Evolutionary conservation across 2,113 vertebrate genomes (phyloP).

Genomic region (Daphoenositta chrysoptera): DNA sequence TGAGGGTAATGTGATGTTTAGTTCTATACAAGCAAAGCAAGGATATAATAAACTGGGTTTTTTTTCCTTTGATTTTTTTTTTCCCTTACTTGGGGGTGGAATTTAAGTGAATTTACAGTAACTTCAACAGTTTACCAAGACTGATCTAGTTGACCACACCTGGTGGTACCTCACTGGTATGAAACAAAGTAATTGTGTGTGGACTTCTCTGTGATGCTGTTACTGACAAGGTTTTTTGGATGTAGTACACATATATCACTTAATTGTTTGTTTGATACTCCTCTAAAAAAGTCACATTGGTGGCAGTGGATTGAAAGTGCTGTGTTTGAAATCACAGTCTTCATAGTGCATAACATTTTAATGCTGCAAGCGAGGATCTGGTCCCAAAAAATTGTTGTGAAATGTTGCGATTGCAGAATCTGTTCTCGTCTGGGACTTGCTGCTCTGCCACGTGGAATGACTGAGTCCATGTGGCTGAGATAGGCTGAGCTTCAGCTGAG

Average conservation of each 20-base stretch:
- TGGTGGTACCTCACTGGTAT: background rate
- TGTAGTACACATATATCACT: background rate
- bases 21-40: background rate
- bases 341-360: background rate
- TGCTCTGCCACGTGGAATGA: fast-evolving
- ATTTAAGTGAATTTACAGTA: background rate
- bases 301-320: background rate
- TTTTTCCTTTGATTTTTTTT: background rate
- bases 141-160: background rate
- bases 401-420: background rate
- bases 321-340: background rate
- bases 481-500: background rate
- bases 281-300: background rate
- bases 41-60: fast-evolving
- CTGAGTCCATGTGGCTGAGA: background rate
- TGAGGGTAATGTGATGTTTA: fast-evolving
- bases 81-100: background rate
- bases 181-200: background rate
- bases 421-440: background rate
- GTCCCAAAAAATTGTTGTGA: background rate
- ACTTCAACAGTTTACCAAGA: background rate
- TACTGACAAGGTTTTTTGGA: background rate
- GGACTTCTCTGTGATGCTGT: background rate
- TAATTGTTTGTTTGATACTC: background rate
- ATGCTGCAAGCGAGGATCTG: background rate